Evolutionary conservation across 2,888 invertebrate species (phyloP).

Genomic region (Dryococelus australis): DNA sequence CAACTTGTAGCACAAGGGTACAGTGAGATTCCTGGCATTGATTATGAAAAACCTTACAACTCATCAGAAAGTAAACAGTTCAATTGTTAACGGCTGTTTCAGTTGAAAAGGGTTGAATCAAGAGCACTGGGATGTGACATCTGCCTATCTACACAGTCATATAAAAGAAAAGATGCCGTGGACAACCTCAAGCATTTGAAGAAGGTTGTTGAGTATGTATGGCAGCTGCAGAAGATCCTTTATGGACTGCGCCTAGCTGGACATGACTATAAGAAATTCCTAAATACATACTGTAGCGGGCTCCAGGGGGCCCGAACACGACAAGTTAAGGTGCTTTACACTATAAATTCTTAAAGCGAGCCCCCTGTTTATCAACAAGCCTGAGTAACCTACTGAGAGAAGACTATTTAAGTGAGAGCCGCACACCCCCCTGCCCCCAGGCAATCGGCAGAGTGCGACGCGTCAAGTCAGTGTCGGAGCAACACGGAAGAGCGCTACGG

Average conservation of each 20-base stretch:
- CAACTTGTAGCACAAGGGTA: background rate
- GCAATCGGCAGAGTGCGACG: too few relatives aligned
- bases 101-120: background rate
- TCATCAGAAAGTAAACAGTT: background rate
- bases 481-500: too few relatives aligned
- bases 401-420: too few relatives aligned
- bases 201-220: background rate
- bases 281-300: slow-evolving; percentile 13
- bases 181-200: background rate
- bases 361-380: too few relatives aligned
- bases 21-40: background rate
- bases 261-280: background rate
- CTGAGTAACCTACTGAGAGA: too few relatives aligned
- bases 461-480: too few relatives aligned
- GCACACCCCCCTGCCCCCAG: too few relatives aligned
- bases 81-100: background rate
- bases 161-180: background rate
- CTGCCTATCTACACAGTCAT: slow-evolving; percentile 13
- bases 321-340: too few relatives aligned
- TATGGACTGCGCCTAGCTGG: slow-evolving; percentile 21
- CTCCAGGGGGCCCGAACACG: too few relatives aligned
- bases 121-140: slow-evolving; percentile 21
- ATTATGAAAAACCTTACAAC: slow-evolving; percentile 13
- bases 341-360: too few relatives aligned
- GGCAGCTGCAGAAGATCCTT: too few relatives aligned